Conservation (phyloP, 2,113 vertebrate genomes). For the Passerina amoena region DNA sequence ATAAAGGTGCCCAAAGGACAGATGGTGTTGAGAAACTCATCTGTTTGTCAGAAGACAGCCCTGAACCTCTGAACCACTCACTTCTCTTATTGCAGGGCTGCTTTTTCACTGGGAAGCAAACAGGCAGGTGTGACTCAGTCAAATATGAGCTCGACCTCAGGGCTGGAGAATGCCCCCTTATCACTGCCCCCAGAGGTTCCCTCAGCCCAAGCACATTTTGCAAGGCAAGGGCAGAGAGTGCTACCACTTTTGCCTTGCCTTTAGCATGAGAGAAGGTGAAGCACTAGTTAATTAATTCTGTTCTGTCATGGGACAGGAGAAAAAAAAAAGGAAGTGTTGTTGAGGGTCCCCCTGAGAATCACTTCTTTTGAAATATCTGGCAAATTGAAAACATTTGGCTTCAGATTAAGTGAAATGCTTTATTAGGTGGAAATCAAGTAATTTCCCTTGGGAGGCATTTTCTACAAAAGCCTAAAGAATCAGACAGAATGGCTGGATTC, state of each 20-base stretch:
- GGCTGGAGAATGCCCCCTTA: fast-evolving
- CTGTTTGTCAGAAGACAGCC: background rate
- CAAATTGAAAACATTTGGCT: constrained; percentile 16
- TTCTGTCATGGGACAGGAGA: background rate
- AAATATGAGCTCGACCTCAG: fast-evolving
- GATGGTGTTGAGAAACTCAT: background rate
- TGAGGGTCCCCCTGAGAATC: background rate
- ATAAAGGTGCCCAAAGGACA: background rate
- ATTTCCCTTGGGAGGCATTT: background rate
- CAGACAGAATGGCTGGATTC: background rate
- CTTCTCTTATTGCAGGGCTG: background rate
- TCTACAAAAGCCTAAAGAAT: background rate
- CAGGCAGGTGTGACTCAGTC: background rate
- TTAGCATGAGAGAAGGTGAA: background rate
- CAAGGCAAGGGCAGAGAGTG: fast-evolving
- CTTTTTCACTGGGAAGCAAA: background rate
- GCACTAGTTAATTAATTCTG: background rate
- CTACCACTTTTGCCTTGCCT: background rate
- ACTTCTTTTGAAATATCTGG: background rate
- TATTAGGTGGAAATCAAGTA: constrained; percentile 14
- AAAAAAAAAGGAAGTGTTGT: background rate
- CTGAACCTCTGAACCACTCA: background rate
- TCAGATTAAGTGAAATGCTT: constrained; percentile 4
- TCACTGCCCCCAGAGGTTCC: background rate
- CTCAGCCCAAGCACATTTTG: background rate